Evolutionary conservation across 2,113 vertebrate species (phyloP).

Genomic region (Synchiropus splendidus): DNA sequence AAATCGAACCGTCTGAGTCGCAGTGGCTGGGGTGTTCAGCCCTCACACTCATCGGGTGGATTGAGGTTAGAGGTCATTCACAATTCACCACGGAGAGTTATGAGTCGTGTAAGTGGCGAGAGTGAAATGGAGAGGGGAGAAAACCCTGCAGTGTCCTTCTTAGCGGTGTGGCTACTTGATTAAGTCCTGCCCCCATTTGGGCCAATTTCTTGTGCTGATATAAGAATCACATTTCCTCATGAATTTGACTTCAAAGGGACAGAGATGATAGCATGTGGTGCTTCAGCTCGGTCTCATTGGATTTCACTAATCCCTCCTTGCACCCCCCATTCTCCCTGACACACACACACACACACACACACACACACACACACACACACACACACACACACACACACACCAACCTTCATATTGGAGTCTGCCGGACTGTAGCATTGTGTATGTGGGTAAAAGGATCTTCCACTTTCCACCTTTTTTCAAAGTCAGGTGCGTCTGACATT

Average conservation of each 20-base stretch:
- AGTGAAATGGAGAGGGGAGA: slow-evolving; percentile 1
- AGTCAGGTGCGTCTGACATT: no score
- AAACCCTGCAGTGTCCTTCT: slow-evolving; percentile 16
- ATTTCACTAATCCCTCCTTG: slow-evolving; percentile 10
- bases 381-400: slow-evolving; percentile 8
- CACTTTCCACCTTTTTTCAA: no score
- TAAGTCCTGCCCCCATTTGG: slow-evolving; percentile 13
- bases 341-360: slow-evolving; percentile 1
- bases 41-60: slow-evolving; percentile 18
- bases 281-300: slow-evolving; percentile 25
- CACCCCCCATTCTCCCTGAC: slow-evolving; percentile 3
- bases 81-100: slow-evolving; percentile 16
- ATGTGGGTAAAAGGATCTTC: neutral
- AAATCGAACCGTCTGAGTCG: no score
- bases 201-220: slow-evolving; percentile 31
- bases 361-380: slow-evolving; percentile 3
- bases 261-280: slow-evolving; percentile 3
- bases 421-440: slow-evolving; percentile 25
- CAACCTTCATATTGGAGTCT: slow-evolving; percentile 17
- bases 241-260: slow-evolving; percentile 41
- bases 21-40: neutral
- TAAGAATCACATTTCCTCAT: slow-evolving; percentile 25
- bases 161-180: slow-evolving; percentile 25
- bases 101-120: slow-evolving; percentile 10
- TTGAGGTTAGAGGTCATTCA: slow-evolving; percentile 11